Base-by-base conservation (phyloP, 2,113 vertebrate genomes). In the Pipa parva region DNA sequence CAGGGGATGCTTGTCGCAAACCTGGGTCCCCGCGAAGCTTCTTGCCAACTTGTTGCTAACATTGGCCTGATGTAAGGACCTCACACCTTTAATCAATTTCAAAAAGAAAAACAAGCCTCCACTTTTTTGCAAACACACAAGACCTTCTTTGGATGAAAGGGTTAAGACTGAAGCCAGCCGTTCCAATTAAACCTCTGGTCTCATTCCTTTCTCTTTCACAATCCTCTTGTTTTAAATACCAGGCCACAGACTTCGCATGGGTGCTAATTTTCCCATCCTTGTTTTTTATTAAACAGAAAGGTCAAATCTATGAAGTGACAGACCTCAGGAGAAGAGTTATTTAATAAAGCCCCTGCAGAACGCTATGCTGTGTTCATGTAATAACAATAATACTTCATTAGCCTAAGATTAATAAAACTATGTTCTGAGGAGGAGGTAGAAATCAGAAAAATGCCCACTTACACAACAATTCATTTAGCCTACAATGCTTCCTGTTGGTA, bases 271-370 rank as follows among this genome's bases (percentile, higher is more conserved):
- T 31, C 22, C 60, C 65, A 45, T 60, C 24, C 57, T 69, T 60
- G 28, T 39, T 39, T 52, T 69, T 59, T 69, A 69, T 54, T 69
- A 60, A 69, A 60, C 65, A 60, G 48, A 69, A 69, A 69, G 65
- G 65, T 69, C 65, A 69, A 33, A 69, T 60, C 24, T 31, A 69
- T 42, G 57, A 54, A 69, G 48, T 27, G 46, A 39, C 45, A 51
- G 56, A 42, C 18, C 65, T 60, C 57, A 37, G 15, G 57, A 52
- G 65, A 69, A 27, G 57, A 52, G 60, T 60, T 60, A 60, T 60
- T 60, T 69, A 51, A 69, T 60, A 69, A 60, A 21, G 29, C 28
- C 59, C 56, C 52, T 22, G 50, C 45, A 48, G 48, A 2, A 13
- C 11, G n/a, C 12, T 60, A 17, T 36, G 31, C 26, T 60, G 57